phyloP scores from a whole-genome alignment of 1,140 invertebrate genomes.

The Anastatus disparis region DNA sequence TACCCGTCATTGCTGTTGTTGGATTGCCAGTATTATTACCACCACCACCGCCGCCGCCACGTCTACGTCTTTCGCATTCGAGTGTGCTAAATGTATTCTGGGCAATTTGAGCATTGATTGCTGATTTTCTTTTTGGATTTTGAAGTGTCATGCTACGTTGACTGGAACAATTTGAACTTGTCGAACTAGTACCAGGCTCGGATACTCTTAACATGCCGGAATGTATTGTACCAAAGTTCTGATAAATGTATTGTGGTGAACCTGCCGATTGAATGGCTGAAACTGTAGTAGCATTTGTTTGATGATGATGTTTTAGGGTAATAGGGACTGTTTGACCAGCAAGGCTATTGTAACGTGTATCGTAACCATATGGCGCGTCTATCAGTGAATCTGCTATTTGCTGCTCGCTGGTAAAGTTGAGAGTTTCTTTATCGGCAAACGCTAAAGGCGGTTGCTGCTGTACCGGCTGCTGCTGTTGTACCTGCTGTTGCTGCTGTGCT shows the following conservation, averaged over 20 bases:
- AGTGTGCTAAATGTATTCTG: conserved; percentile 66
- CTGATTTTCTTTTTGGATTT: conserved; percentile 61
- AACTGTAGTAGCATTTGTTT: background rate
- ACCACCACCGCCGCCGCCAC: conserved; percentile 50
- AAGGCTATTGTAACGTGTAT: conserved; percentile 57
- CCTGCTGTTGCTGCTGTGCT: background rate
- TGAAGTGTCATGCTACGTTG: conserved; percentile 65
- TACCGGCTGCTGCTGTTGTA: background rate
- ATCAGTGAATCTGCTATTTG: conserved; percentile 57
- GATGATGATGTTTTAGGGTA: conserved; percentile 63
- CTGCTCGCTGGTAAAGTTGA: conserved; percentile 26
- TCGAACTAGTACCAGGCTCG: conserved; percentile 61
- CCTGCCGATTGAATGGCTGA: conserved; percentile 57
- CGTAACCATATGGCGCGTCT: conserved; percentile 59
- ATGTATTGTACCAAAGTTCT: conserved; percentile 65
- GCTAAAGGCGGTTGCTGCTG: conserved; percentile 36
- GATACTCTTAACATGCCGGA: conserved; percentile 63
- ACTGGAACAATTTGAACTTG: conserved; percentile 59
- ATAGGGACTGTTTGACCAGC: conserved; percentile 66
- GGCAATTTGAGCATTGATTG: conserved; percentile 52
- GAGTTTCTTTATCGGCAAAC: conserved; percentile 54
- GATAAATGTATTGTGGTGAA: conserved; percentile 61
- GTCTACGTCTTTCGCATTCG: conserved; percentile 61
- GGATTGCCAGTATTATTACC: conserved; percentile 20
- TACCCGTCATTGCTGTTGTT: conserved; percentile 18